Base-by-base conservation (phyloP, 2,797 vertebrate genomes). In the Myotis vivesi region DNA sequence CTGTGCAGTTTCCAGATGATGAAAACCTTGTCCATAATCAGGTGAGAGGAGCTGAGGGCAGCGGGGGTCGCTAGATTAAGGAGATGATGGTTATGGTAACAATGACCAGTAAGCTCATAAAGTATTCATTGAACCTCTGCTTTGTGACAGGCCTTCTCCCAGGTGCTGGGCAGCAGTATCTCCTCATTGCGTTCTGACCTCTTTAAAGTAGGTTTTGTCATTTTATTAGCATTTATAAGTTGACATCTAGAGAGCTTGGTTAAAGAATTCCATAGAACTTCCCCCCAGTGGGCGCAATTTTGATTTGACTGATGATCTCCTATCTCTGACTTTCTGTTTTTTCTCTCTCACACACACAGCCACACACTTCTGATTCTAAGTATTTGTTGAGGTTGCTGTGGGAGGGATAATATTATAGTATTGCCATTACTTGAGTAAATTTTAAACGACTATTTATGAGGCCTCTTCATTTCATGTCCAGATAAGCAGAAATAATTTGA, bases 401-500 rank as follows among this genome's bases (percentile, higher is more conserved):
- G 30, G 51, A 92, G 57, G 66, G 36, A 59, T 36, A 84, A n/a
- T 68, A 59, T 83, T 49, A 55, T 36, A 73, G 22, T 41, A 81
- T 38, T 16, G 51, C 20, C 6, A 57, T 57, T 68, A 36, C 22
- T 81, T 84, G 41, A 92, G 15, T 83, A 66, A 64, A 62, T 75
- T 94, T 92, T 38, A 88, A 84, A 72, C 87, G 55, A 30, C 80
- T 73, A 75, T 89, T 95, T 96, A 38, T 4, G 68, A 77, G 62
- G 20, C 1, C 41, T 91, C 44, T 87, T 79, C 25, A 49, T 16
- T 77, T 84, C 11, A 71, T 51, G 53, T 88, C 41, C 22, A 89
- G 28, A 80, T 66, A 68, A 94, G 41, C 5, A 75, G 77, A 85
- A 92, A 57, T 84, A 86, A 89, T 96, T 95, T 87, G 76, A 68